Base-by-base conservation (phyloP, 2,797 vertebrate genomes). In the Lacerta agilis region DNA sequence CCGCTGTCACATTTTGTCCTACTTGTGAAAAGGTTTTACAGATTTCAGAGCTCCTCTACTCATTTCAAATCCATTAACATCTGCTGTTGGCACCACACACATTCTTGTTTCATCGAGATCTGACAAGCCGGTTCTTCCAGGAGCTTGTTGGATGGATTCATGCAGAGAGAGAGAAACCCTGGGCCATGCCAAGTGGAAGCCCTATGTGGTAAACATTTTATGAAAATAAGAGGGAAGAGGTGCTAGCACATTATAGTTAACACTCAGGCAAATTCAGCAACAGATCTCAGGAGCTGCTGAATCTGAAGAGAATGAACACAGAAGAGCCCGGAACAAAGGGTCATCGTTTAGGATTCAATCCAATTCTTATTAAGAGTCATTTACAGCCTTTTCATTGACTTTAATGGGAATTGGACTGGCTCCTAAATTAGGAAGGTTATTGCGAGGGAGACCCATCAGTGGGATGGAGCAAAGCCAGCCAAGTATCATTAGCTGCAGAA, bases 401-500 rank as follows among this genome's bases (percentile, higher is more conserved):
- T 18, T 89, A 84, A 88, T 38, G 23, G 27, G 38, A 91, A 25
- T 86, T 90, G 45, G 25, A 87, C 0, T 73, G 25, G 11, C 8
- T 92, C 45, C n/a, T 45, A 89, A 75, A 82, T 79, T 38, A 71
- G 4, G 7, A 87, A 83, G 78, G 87, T 67, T 90, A 61, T 85
- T 91, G 64, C 38, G 77, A 17, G n/a, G 15, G 15, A 9, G 45
- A 3, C 0, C 79, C 11, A 82, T 92, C 88, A 87, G 87, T 81
- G 73, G 79, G 72, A 58, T 45, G 66, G n/a, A 84, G 2, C 36
- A 36, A 76, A 41, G 61, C 88, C 92, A 90, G 36, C 1, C 61
- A 93, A 92, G 43, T 87, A 90, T 55, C 49, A 55, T 90, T 92
- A 93, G 18, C n/a, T 81, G n/a, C n/a, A 89, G 82, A 13, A 38